These are phyloP conservation scores for Dromococcyx pavoninus DNA, from an alignment of 2,797 vertebrate genomes.

Conservation along the genomic window DNA sequence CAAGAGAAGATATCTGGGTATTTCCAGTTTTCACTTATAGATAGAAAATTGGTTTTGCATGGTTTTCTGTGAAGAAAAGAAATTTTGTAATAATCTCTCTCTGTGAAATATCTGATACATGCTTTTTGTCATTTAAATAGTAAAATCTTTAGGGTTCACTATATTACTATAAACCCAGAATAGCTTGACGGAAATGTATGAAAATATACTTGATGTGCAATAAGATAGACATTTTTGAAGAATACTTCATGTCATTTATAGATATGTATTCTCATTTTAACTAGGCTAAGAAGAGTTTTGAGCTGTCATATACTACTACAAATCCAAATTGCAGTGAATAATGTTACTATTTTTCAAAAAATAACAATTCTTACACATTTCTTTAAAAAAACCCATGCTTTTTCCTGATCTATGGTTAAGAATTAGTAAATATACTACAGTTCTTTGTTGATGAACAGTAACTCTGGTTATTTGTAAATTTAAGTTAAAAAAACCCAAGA, in stretches of 20 bases:
- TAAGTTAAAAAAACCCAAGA: neutral
- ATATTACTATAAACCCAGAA: neutral
- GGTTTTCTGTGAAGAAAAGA: neutral
- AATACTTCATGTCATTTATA: neutral
- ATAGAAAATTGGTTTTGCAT: neutral
- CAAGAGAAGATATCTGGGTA: neutral
- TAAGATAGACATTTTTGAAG: neutral
- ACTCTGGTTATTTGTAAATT: neutral
- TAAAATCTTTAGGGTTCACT: neutral
- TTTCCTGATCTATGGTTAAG: neutral
- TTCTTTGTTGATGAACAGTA: neutral
- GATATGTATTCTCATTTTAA: neutral
- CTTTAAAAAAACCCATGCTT: neutral
- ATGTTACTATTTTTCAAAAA: neutral
- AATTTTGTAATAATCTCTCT: neutral
- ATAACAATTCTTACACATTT: neutral
- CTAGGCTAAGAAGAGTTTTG: neutral
- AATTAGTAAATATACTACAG: neutral
- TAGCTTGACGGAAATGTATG: neutral
- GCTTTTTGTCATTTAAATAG: neutral
- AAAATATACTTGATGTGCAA: neutral
- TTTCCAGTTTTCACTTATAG: neutral
- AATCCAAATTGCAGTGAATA: neutral
- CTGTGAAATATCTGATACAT: neutral
- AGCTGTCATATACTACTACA: neutral